phyloP scores from a whole-genome alignment of 2,888 invertebrate species.

The Tenodera sinensis region DNA sequence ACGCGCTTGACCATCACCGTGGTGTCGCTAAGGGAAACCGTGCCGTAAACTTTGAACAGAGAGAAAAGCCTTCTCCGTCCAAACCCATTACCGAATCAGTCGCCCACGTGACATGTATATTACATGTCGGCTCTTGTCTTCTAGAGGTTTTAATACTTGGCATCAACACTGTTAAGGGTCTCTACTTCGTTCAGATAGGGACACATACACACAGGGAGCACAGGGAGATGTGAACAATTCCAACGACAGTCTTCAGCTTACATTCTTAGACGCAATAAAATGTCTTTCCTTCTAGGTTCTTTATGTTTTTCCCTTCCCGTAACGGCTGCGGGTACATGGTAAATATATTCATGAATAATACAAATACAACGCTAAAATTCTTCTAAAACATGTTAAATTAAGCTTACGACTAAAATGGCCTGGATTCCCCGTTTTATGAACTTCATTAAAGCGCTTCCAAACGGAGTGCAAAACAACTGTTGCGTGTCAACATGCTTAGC shows the following conservation, averaged over 20 bases:
- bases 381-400: not conserved
- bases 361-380: not conserved
- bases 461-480: not conserved
- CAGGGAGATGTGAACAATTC: not conserved
- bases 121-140: not conserved
- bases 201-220: not conserved
- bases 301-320: not conserved
- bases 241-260: not conserved
- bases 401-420: not conserved
- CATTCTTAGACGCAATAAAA: not conserved
- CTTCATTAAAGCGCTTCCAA: not conserved
- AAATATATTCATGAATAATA: not conserved
- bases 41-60: not conserved
- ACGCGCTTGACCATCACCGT: not conserved
- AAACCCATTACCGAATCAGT: constrained; percentile 10
- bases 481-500: too few relatives aligned
- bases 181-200: not conserved
- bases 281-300: not conserved
- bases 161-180: not conserved
- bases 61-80: not conserved
- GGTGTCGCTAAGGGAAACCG: not conserved
- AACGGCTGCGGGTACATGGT: not conserved
- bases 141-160: not conserved
- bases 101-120: constrained; percentile 8
- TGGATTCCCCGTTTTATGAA: not conserved